phyloP scores from a whole-genome alignment of 1,140 invertebrate species.

The Doryteuthis pealeii region DNA sequence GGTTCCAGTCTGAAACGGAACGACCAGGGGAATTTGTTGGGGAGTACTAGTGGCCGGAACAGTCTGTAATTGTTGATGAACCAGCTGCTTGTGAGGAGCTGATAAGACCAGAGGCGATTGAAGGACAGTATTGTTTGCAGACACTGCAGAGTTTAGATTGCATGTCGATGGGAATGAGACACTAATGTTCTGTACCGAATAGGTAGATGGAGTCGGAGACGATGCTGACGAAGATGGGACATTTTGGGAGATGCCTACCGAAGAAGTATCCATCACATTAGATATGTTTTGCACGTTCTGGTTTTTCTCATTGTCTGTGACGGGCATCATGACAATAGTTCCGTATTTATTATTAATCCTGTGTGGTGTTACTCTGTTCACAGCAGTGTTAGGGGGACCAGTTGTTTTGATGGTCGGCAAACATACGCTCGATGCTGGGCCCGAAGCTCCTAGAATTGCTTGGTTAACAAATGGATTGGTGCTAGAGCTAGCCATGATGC shows the following conservation, averaged over 20 bases:
- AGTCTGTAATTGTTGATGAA: background rate
- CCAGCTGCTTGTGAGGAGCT: background rate
- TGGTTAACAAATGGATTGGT: background rate
- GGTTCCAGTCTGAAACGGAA: background rate
- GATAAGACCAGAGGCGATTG: background rate
- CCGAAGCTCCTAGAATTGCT: background rate
- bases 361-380: background rate
- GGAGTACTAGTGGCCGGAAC: background rate
- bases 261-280: background rate
- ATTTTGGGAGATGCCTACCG: background rate
- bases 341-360: background rate
- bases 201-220: background rate
- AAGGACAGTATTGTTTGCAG: background rate
- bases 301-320: background rate
- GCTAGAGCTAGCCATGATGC: conserved; percentile 3
- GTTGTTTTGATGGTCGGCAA: background rate
- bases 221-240: background rate
- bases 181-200: background rate
- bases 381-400: background rate
- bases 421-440: background rate
- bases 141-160: background rate
- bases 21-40: background rate
- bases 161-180: background rate
- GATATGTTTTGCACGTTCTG: background rate
- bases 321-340: conserved; percentile 3